A percentile compares a stretch with the other conserved stretches of the same genome.
These are phyloP conservation scores for Noctua pronuba DNA, from an alignment of 2,888 invertebrate species.

Conservation along the genomic window DNA sequence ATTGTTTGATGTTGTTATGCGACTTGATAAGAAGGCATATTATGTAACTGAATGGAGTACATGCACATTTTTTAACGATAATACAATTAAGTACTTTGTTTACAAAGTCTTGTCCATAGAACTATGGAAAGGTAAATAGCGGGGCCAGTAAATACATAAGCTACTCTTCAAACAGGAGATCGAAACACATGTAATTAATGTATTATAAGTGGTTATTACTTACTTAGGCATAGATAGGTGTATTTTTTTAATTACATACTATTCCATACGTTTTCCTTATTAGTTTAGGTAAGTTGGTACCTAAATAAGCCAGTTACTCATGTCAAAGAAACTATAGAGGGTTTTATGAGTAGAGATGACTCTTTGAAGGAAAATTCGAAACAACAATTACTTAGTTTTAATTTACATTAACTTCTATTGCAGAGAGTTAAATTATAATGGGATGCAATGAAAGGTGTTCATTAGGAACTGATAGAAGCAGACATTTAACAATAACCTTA, in stretches of 20 bases:
- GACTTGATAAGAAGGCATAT: neutral
- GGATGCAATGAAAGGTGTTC: neutral
- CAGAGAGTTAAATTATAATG: neutral
- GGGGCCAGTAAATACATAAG: neutral
- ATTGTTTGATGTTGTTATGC: slow-evolving; percentile 3
- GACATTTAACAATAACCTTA: neutral
- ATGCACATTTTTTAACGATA: neutral
- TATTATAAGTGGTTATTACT: neutral
- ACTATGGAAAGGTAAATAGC: neutral
- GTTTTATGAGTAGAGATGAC: neutral
- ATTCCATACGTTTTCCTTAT: neutral
- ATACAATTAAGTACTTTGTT: neutral
- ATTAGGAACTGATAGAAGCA: neutral
- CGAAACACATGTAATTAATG: neutral
- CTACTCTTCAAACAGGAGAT: neutral
- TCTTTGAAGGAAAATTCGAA: neutral
- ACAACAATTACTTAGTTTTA: no score
- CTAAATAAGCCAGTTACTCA: neutral
- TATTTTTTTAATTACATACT: neutral
- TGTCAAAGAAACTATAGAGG: no score
- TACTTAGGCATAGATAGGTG: neutral
- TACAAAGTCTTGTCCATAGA: neutral
- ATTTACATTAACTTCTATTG: neutral
- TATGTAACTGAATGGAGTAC: neutral
- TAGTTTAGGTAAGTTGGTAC: neutral